Percentiles rank a stretch among this genome's conserved stretches.
phyloP scores from a whole-genome alignment of 1,140 invertebrate species.

The Brachionus rubens region DNA sequence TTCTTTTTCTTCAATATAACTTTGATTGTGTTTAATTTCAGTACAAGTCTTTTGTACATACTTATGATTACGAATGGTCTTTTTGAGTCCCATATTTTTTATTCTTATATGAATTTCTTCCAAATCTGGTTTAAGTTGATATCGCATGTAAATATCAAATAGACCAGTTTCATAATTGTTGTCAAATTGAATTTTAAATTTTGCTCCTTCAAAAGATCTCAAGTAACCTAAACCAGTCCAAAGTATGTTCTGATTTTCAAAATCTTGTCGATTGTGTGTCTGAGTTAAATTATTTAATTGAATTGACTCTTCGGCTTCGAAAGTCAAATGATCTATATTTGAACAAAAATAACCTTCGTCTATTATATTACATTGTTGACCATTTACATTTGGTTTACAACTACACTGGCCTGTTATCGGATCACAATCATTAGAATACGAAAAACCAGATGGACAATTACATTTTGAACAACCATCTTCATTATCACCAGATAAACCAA shows the following conservation, averaged over 20 bases:
- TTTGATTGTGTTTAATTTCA: background rate
- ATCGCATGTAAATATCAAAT: slow-evolving; percentile 74
- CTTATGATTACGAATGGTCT: background rate
- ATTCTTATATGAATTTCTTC: slow-evolving; percentile 3
- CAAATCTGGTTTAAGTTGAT: background rate
- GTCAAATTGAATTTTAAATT: slow-evolving; percentile 57
- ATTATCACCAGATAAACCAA: slow-evolving; percentile 77
- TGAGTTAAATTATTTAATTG: background rate
- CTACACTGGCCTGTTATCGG: slow-evolving; percentile 78
- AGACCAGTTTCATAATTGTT: slow-evolving; percentile 86
- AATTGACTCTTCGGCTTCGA: slow-evolving; percentile 36
- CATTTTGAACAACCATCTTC: slow-evolving; percentile 81
- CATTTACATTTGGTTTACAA: slow-evolving; percentile 84
- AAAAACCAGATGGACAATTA: slow-evolving; percentile 79
- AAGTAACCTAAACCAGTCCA: slow-evolving; percentile 16
- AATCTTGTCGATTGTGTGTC: slow-evolving; percentile 52
- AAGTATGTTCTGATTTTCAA: background rate
- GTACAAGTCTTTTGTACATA: background rate
- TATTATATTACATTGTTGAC: slow-evolving; percentile 75
- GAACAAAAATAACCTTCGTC: slow-evolving; percentile 34
- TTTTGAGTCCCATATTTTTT: background rate
- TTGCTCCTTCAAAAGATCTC: background rate
- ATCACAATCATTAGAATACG: slow-evolving; percentile 82
- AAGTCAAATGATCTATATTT: background rate
- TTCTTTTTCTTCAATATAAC: background rate